Base-by-base conservation (phyloP, 2,888 invertebrate genomes). In the Siphlonurus alternatus region DNA sequence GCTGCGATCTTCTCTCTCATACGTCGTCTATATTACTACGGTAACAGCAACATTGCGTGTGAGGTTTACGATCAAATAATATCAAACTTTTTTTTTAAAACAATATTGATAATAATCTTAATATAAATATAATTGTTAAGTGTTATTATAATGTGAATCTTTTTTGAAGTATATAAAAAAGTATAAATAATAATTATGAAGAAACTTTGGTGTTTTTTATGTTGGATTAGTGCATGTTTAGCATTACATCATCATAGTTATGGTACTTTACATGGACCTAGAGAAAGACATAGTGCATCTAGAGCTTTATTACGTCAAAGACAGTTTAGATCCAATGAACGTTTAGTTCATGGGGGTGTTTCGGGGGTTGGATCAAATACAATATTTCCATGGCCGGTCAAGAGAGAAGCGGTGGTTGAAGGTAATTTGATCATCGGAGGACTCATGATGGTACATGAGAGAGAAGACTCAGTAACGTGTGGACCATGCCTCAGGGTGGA, bases 401-500 rank as follows among this genome's bases (percentile, higher is more conserved):
- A 92, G 71, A 83, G 87, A 71, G 89, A 92, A 70, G 90, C 93
- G 0, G 85, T 88, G 3, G 85, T 94, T 60, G 90, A 92, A 73
- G 95, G 95, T 0, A 89, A 94, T 72, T 79, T 95, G 59, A 83
- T 93, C 7, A 79, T 95, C 1, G 95, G 95, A 2, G 95, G 93
- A 0, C 78, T 95, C 61, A 94, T 95, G 91, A 95, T 95, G 91
- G 88, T 95, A 0, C 95, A 95, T 73, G 93, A 93, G 71, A 79
- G 95, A 23, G 89, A 91, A 69, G 93, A 94, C 70, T 84, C 83
- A 61, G 83, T 88, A 72, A 91, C 89, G 59, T 95, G 95, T 72
- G 95, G 95, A 0, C 90, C 89, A 94, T 94, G 94, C 92, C 93
- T 0, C 94, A 95, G 75, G 94, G 94, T 1, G 89, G 89, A 0